Evolutionary conservation across 1,140 invertebrate species (phyloP), one percentile per base, ranked within the genome.

Genomic region (Caenorhabditis briggsae): DNA sequence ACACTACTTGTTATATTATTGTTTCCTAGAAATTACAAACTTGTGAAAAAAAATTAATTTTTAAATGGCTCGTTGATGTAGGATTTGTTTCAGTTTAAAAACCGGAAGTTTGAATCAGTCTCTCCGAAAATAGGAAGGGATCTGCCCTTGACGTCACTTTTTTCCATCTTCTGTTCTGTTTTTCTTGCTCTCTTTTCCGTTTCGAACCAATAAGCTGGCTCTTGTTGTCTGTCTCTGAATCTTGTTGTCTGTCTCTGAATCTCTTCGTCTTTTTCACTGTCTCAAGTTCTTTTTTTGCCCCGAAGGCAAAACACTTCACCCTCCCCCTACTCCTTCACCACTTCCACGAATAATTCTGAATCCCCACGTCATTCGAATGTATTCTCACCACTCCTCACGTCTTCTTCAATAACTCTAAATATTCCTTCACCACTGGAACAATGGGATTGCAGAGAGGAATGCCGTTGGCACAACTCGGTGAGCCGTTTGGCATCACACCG

Each of bases 381-480:
- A 46, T 50, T 53, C 16, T 53, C 46, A 78, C 70, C 50, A 46
- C 41, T 25, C 18, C 41, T 25, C 33, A 8, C 12, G 5, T 20
- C 18, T 20, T 46, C 64, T 14, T 43, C 33, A 14, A 46, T 46
- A 46, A 8, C 64, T 33, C 41, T 46, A 46, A 33, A 16, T 50
- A 23, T 50, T 14, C 5, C n/a, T 50, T 16, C 23, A 50, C 50
- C 11, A 20, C 41, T 78, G 43, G 70, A 78, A 78, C 43, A 78
- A 78, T 78, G 70, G 70, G 70, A 18, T 78, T 78, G 33, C 70
- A 78, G 70, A 78, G 70, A 78, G 70, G 70, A 78, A 78, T 78
- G 70, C 70, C 70, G 33, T 50, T 78, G 46, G 70, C 70, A 23
- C 70, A 78, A 50, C 70, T 78, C 23, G 70, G 70, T 1, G 70